Evolutionary conservation across 1,140 invertebrate species (phyloP), one percentile per base, ranked within the genome.

Genomic region (Heliothis subflexa): DNA sequence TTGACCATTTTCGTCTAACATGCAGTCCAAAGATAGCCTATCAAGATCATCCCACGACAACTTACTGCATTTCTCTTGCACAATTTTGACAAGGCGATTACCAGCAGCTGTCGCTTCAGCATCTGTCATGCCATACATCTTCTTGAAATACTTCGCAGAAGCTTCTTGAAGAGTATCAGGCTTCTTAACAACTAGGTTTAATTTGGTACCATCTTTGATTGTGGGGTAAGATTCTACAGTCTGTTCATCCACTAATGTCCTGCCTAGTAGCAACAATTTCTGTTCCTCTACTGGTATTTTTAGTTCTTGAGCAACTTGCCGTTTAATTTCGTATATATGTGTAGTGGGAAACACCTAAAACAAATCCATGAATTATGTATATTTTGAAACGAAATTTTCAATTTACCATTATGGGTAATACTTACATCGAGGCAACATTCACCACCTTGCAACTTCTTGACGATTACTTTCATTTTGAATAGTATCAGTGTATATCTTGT

Each of bases 11-110:
- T 90, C 86, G 57, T 88, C 83, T 49, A 86, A 18, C 45, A 93
- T 66, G 54, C 86, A 90, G 68, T 90, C 87, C 25, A 78, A 55
- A 33, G 82, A 82, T 25, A 93, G 75, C 64, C 86, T 85, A 13
- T 94, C 91, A 78, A 94, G 85, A 78, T 94, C 93, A 83, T 94
- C 92, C 91, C 88, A 93, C 47, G 93, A 94, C 66, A 94, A 80
- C 79, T 89, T 89, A 45, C 88, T 81, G 72, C 94, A 89, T 71
- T 94, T 93, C n/a, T 91, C 87, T 77, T 92, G 82, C 50, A 92
- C 79, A 71, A 89, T 64, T 79, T 79, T 85, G 18, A 92, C 9
- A 18, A 93, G 75, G 18, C 80, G 77, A 45, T 86, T 85, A 18
- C 90, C 87, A 64, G 88, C 76, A 79, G 76, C 83, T 45, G 78